Evolutionary conservation across 1,140 invertebrate species (phyloP).

Genomic region (Lineus longissimus): DNA sequence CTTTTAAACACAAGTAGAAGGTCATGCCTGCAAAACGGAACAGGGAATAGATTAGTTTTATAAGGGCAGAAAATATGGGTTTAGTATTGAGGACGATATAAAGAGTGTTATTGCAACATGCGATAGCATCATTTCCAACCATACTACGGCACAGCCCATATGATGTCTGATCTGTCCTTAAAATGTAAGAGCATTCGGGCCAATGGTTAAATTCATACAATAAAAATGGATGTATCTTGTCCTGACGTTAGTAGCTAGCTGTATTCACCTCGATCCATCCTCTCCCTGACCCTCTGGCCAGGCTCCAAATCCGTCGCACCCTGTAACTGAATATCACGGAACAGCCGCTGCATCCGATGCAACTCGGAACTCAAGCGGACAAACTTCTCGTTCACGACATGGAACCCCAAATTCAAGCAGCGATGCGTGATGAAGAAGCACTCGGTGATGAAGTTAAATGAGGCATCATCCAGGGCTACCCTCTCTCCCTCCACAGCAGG

Average conservation of each 20-base stretch:
- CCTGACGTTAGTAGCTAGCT: not conserved
- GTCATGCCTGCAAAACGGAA: slow-evolving; percentile 40
- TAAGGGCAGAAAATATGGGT: not conserved
- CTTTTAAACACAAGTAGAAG: slow-evolving; percentile 56
- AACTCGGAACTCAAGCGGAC: slow-evolving; percentile 67
- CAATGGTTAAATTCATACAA: not conserved
- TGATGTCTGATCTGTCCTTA: too few relatives aligned
- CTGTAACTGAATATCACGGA: slow-evolving; percentile 59
- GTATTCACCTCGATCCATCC: slow-evolving; percentile 59
- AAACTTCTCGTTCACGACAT: slow-evolving; percentile 75
- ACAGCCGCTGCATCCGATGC: slow-evolving; percentile 67
- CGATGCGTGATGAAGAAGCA: slow-evolving; percentile 87
- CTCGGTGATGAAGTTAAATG: slow-evolving; percentile 78
- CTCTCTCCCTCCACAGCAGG: slow-evolving; percentile 61
- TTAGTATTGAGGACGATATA: too few relatives aligned
- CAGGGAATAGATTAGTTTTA: not conserved
- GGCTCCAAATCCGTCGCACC: slow-evolving; percentile 53
- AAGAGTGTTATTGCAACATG: not conserved
- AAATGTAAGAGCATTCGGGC: too few relatives aligned
- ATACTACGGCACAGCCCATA: too few relatives aligned
- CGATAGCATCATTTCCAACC: not conserved
- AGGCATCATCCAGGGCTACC: slow-evolving; percentile 53
- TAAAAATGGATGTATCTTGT: not conserved
- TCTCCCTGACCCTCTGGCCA: slow-evolving; percentile 61
- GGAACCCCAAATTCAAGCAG: slow-evolving; percentile 76